A percentile compares a stretch with the other conserved stretches of the same genome.
These are phyloP conservation scores for Megaceryle maxima DNA, from an alignment of 2,113 vertebrate species.

Conservation along the genomic window DNA sequence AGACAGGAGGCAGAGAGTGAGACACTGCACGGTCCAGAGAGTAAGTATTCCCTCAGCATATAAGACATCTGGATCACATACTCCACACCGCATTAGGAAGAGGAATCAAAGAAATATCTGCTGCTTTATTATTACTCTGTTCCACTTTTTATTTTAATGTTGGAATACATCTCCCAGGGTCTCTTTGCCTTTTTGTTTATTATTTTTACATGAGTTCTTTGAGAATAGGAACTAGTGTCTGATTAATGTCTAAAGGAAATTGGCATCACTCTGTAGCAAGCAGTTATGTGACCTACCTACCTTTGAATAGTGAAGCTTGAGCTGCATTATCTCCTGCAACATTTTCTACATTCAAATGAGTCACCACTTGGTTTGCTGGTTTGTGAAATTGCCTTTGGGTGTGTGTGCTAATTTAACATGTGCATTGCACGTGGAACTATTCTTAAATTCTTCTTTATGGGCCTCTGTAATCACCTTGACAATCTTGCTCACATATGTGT, in stretches of 20 bases:
- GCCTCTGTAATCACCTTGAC: not conserved
- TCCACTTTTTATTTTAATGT: not conserved
- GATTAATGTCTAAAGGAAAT: not conserved
- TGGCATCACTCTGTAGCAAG: not conserved
- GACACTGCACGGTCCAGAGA: not conserved
- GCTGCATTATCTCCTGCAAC: not conserved
- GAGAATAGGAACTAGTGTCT: not conserved
- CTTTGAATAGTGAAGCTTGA: not conserved
- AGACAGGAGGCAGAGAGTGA: not conserved
- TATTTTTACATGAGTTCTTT: not conserved
- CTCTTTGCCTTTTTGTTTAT: not conserved
- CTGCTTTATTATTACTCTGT: not conserved
- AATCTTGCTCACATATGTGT: not conserved
- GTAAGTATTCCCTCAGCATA: not conserved
- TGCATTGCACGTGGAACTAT: not conserved
- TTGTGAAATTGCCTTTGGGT: not conserved
- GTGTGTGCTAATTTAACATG: not conserved
- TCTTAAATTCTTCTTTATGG: not conserved
- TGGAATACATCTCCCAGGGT: not conserved
- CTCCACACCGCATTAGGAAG: rapidly evolving
- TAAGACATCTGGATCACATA: rapidly evolving
- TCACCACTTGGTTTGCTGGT: not conserved
- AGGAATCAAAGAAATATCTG: not conserved
- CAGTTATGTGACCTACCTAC: not conserved
- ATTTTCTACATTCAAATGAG: not conserved